A percentile compares a stretch with the other conserved stretches of the same genome.
Evolutionary conservation across 2,888 invertebrate species (phyloP).

Genomic region (Rhorus exstirpatorius): DNA sequence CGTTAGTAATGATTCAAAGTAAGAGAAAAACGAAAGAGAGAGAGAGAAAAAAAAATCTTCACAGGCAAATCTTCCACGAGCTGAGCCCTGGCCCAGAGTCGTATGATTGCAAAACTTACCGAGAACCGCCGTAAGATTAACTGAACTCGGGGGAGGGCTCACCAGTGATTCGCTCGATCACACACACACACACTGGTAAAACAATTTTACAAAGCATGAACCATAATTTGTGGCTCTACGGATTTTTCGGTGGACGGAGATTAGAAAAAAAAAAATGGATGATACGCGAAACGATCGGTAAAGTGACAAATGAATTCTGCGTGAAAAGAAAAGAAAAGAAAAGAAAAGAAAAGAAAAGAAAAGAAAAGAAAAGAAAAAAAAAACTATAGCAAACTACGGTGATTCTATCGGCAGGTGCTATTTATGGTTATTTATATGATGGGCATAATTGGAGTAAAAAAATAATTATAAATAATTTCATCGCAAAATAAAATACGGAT

Average conservation of each 20-base stretch:
- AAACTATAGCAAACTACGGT: not conserved
- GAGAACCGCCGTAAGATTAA: constrained; percentile 68
- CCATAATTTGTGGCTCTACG: constrained; percentile 27
- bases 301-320: constrained; percentile 20
- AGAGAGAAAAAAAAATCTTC: constrained; percentile 47
- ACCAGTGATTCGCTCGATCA: constrained; percentile 72
- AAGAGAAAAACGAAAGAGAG: constrained; percentile 40
- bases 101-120: constrained; percentile 71
- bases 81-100: constrained; percentile 19
- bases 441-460: not conserved
- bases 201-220: constrained; percentile 54
- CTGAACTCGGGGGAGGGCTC: constrained; percentile 70
- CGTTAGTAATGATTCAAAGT: constrained; percentile 47
- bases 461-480: not conserved
- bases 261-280: constrained; percentile 30
- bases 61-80: constrained; percentile 56
- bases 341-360: constrained; percentile 19
- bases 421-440: not conserved
- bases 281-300: constrained; percentile 29
- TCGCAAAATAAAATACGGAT: too few species aligned
- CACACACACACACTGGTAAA: constrained; percentile 54
- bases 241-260: constrained; percentile 19
- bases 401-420: not conserved
- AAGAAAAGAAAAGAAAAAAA: constrained; percentile 24
- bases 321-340: not conserved